Evolutionary conservation across 2,888 invertebrate genomes (phyloP), one percentile per base, ranked within the genome.

Genomic region (Trachelus iudaicus): DNA sequence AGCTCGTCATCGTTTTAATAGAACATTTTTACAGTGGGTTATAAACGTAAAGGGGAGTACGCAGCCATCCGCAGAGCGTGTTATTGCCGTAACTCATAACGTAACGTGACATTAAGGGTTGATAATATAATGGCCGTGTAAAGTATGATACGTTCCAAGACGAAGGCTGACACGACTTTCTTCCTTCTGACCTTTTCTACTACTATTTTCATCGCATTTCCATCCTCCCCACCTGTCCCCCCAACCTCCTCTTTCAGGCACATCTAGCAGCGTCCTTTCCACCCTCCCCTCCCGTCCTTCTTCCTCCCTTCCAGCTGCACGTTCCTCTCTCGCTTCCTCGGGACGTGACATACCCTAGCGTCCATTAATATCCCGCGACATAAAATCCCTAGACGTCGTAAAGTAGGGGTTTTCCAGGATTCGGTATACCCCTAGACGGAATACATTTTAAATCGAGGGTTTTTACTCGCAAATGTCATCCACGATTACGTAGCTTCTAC

Each of bases 71-170:
- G 78, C 79, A 77, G 75, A 75, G 77, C 82, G 71, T 82, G 81
- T 82, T 83, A 80, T 78, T 79, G 81, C 80, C 81, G 81, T 85
- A 85, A 84, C 81, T 84, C 81, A 71, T 71, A 71, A 81, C 82
- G 79, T 82, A 81, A 81, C 79, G 81, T 80, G 83, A 83, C 83
- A 81, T 86, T 85, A 83, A 86, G 81, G 83, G 77, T 81, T 80
- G 85, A 84, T 87, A 85, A 85, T 85, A 85, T 81, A 85, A 85
- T 81, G 81, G 84, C 81, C 81, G 76, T 76, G 83, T 78, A 82
- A 83, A 82, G 84, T 86, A 83, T 85, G 83, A 85, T 82, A 86
- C 81, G 77, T 81, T 83, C 81, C 79, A 81, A 79, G 81, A 83
- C 76, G 75, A 78, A 76, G 69, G 76, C 73, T 78, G 79, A 79